Conservation (phyloP, 2,113 vertebrate species). For the Eleginops maclovinus region DNA sequence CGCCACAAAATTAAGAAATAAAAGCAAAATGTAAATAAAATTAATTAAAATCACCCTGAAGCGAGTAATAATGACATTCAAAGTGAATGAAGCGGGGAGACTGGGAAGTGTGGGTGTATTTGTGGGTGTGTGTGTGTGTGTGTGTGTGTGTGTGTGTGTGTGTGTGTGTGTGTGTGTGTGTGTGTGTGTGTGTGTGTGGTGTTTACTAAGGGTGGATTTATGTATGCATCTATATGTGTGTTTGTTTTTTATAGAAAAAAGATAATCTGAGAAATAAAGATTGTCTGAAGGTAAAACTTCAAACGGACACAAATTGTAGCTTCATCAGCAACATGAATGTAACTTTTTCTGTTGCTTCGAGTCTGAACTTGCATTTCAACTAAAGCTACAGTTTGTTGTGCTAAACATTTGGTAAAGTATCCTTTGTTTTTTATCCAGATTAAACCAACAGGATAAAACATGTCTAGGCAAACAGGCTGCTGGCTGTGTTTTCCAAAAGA, state of each 20-base stretch:
- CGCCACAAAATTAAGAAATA: conserved; percentile 21
- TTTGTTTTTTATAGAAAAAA: conserved; percentile 7
- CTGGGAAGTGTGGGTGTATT: background rate
- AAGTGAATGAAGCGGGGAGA: background rate
- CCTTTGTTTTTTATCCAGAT: no score
- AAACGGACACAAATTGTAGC: conserved; percentile 6
- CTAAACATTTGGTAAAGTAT: background rate
- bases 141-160: conserved; percentile 11
- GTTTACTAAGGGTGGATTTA: conserved; percentile 1
- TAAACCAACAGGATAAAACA: background rate
- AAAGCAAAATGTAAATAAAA: conserved; percentile 28
- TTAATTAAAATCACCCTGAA: conserved; percentile 10
- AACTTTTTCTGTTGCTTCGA: conserved; percentile 22
- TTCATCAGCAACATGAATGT: conserved; percentile 57
- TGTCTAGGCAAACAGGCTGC: background rate
- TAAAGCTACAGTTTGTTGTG: background rate
- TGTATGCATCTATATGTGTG: background rate
- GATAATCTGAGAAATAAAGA: background rate
- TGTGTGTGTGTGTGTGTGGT: conserved; percentile 4
- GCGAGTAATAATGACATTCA: conserved; percentile 13
- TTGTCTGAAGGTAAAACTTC: background rate
- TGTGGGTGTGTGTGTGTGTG: conserved; percentile 18
- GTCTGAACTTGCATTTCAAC: conserved; percentile 38
- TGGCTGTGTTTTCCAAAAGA: no score
- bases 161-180: conserved; percentile 6